Conservation (phyloP, 2,888 invertebrate species). For the Zootermopsis nevadensis region DNA sequence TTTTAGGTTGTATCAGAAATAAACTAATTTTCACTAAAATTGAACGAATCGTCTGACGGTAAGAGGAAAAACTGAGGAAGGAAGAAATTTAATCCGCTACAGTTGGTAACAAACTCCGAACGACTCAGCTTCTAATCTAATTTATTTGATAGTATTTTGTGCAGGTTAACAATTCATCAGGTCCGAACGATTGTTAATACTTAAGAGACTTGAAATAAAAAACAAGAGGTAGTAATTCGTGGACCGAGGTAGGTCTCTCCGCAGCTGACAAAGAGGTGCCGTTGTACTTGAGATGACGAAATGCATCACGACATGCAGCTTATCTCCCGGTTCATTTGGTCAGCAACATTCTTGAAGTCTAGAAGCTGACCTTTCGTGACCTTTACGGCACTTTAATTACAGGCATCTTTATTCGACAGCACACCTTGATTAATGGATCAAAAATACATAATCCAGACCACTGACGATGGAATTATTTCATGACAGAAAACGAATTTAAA, state of each 20-base stretch:
- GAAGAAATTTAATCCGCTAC: too few relatives aligned
- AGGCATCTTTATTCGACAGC: slow-evolving; percentile 10
- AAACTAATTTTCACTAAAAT: too few relatives aligned
- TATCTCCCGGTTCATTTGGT: neutral
- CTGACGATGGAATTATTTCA: neutral
- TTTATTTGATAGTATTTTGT: too few relatives aligned
- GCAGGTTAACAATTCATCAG: too few relatives aligned
- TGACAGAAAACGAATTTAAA: neutral
- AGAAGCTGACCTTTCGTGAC: neutral
- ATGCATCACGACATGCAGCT: neutral
- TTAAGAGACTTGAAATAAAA: too few relatives aligned
- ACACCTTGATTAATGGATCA: neutral
- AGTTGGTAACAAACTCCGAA: too few relatives aligned
- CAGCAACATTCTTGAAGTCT: neutral
- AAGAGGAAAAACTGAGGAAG: too few relatives aligned
- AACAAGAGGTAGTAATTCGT: too few relatives aligned
- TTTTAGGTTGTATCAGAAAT: too few relatives aligned
- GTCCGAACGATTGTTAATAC: too few relatives aligned
- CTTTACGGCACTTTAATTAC: neutral
- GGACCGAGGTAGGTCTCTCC: neutral
- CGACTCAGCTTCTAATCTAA: too few relatives aligned
- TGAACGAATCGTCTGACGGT: too few relatives aligned
- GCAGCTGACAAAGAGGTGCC: neutral
- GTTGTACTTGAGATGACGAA: neutral
- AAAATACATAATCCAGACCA: neutral